These are phyloP conservation scores for Archips crataeganus DNA, from an alignment of 2,888 invertebrate species.

Conservation along the genomic window DNA sequence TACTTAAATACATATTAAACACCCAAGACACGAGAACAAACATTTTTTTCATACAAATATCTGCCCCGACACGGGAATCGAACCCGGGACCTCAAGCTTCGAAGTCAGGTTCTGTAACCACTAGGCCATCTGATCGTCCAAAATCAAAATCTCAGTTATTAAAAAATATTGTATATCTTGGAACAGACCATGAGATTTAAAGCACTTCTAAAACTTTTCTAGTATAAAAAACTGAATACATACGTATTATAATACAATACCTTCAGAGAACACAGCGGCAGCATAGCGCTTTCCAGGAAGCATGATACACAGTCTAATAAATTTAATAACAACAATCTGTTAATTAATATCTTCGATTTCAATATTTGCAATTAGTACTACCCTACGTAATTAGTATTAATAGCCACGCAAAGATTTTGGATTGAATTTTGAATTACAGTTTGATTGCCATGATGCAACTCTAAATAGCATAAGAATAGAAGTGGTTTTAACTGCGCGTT, in stretches of 20 bases:
- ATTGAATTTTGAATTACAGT: background rate
- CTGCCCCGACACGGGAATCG: too few species aligned
- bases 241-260: constrained; percentile 9
- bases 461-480: background rate
- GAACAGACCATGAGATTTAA: too few species aligned
- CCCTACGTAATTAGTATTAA: too few species aligned
- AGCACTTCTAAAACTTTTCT: too few species aligned
- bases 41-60: too few species aligned
- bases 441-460: background rate
- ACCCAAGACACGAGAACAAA: too few species aligned
- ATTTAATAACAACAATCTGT: background rate
- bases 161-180: too few species aligned
- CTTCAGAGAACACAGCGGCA: constrained; percentile 24
- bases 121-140: too few species aligned
- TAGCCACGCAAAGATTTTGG: background rate
- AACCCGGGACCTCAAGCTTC: too few species aligned
- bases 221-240: background rate
- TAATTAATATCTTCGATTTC: background rate
- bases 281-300: constrained; percentile 29
- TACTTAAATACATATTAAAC: too few species aligned
- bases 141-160: too few species aligned
- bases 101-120: too few species aligned
- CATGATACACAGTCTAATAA: constrained; percentile 10
- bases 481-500: constrained; percentile 13
- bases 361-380: background rate